phyloP scores from a whole-genome alignment of 1,140 invertebrate species.

The Cotesia vestalis region DNA sequence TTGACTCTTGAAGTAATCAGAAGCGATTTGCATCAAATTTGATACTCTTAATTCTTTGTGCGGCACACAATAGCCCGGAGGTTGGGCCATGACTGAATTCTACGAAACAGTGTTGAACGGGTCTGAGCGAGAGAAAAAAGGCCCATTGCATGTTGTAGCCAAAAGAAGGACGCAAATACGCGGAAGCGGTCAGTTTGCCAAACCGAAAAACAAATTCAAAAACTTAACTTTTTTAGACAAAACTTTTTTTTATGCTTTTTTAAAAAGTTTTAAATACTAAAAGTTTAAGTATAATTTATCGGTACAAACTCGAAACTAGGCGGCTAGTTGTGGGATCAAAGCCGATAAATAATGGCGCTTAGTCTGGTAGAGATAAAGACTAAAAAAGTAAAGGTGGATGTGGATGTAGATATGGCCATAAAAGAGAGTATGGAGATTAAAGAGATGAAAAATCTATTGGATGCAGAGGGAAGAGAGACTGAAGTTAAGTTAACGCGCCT shows the following conservation, averaged over 20 bases:
- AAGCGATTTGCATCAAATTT: conserved; percentile 28
- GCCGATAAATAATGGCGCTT: too few species aligned
- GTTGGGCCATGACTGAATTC: conserved; percentile 23
- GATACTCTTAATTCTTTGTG: conserved; percentile 15
- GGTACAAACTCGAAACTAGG: too few species aligned
- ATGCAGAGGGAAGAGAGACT: conserved; percentile 48
- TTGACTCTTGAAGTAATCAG: not conserved
- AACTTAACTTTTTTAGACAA: not conserved
- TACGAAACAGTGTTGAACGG: conserved; percentile 16
- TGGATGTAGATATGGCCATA: not conserved
- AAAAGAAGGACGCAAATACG: conserved; percentile 13
- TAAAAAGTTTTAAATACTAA: too few species aligned
- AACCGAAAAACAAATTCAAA: not conserved
- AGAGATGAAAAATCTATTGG: conserved; percentile 50
- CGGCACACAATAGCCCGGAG: not conserved
- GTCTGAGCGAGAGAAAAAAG: not conserved
- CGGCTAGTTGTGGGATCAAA: too few species aligned
- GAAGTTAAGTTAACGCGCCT: conserved; percentile 44
- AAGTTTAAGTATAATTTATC: too few species aligned
- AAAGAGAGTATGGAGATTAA: conserved; percentile 25
- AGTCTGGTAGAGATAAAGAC: too few species aligned
- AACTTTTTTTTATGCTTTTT: too few species aligned
- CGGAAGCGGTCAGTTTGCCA: not conserved
- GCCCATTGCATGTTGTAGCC: not conserved
- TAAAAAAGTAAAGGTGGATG: too few species aligned